Conservation (phyloP, 2,797 vertebrate species). For the Muscicapa striata region DNA sequence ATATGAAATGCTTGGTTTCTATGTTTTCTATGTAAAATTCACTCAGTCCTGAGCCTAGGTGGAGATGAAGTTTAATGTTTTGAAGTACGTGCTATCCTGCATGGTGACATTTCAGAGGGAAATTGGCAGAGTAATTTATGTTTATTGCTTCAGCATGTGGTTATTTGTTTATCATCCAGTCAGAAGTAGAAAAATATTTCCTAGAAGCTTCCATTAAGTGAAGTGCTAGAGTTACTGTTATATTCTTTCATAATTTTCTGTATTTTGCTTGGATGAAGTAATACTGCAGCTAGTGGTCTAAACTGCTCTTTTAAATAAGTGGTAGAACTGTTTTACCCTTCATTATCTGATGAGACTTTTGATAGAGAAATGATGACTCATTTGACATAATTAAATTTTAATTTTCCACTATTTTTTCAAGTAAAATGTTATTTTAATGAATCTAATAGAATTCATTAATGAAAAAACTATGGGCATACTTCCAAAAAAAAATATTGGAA, state of each 20-base stretch:
- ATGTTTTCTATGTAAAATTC: neutral
- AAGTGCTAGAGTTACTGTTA: neutral
- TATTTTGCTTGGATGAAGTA: neutral
- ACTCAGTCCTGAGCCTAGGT: neutral
- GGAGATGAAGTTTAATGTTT: neutral
- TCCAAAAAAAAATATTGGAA: neutral
- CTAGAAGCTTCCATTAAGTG: neutral
- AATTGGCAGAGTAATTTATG: slow-evolving; percentile 9
- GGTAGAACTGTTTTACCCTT: neutral
- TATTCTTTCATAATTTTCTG: neutral
- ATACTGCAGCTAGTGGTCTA: neutral
- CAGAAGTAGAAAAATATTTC: neutral
- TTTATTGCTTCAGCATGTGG: neutral
- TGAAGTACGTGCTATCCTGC: neutral
- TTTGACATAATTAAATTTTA: neutral
- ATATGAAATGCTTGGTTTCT: neutral
- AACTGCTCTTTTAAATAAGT: neutral
- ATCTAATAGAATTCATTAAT: slow-evolving; percentile 1
- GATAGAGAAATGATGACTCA: slow-evolving; percentile 8
- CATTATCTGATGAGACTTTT: neutral
- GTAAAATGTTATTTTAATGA: slow-evolving; percentile 29
- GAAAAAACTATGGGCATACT: neutral
- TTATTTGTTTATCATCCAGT: neutral
- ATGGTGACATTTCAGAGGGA: neutral
- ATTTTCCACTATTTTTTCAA: neutral